Base-by-base conservation (phyloP, 2,113 vertebrate species). In the Regulus satrapa region DNA sequence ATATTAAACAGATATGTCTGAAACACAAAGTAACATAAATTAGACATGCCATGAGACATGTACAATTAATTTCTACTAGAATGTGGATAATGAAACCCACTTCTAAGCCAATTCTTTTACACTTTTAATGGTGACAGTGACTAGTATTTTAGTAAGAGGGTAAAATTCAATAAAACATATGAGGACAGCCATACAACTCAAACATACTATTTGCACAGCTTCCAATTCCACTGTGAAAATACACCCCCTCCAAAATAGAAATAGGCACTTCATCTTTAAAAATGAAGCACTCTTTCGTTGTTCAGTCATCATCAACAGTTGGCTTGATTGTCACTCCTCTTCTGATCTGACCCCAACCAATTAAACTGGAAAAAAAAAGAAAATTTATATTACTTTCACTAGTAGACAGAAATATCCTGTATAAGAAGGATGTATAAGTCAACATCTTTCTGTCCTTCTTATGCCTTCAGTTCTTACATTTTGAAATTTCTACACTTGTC, bases 271-370 rank as follows among this genome's bases (percentile, higher is more conserved):
- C 83, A 85, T 91, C 73, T 93, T 81, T 75, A 78, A 87, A 97
- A 96, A 92, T 92, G 77, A 95, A 97, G 95, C 89, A 92, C 58
- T 80, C 91, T 80, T 82, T 73, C 94, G 64, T 75, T 97, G 85
- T 97, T 99, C 98, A 99, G 97, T 99, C 99, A 36, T 99, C 99
- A 76, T 99, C 99, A 89, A 99, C 98, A 19, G 99, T 99, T 79
- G 99, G 99, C 87, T 99, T 99, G 98, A 99, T 99, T 98, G 99
- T 99, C 96, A 99, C 99, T 94, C 99, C 99, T 98, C 99, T 99
- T 98, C 99, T 98, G 98, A 99, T 99, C 95, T 99, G 99, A 73
- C 99, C 99, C 99, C 99, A 99, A 76, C 99, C 99, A 97, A 99
- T 99, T 96, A 99, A 98, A 97, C 99, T 99, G 97, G 41, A 89